Evolutionary conservation across 2,113 vertebrate genomes (phyloP).

Genomic region (Isurus oxyrinchus): DNA sequence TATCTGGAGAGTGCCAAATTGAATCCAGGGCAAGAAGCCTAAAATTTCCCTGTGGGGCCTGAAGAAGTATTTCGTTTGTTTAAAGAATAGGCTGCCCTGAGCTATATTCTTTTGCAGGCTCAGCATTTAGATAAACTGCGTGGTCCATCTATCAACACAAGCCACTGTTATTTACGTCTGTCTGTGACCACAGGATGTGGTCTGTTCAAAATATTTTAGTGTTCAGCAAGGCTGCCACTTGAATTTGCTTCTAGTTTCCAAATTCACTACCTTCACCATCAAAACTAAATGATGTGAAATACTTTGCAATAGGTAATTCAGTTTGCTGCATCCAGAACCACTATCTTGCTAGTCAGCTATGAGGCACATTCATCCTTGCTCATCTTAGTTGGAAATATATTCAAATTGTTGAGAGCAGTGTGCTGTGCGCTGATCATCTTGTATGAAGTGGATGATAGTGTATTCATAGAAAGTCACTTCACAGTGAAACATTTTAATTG

Average conservation of each 20-base stretch:
- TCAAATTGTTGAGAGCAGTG: neutral
- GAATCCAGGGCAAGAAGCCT: neutral
- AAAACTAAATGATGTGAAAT: neutral
- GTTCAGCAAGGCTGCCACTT: neutral
- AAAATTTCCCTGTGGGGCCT: neutral
- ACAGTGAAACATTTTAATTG: neutral
- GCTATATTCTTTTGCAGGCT: neutral
- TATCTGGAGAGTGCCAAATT: neutral
- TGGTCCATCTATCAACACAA: neutral
- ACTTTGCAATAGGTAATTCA: neutral
- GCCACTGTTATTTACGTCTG: neutral
- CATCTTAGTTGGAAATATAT: neutral
- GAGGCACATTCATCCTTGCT: neutral
- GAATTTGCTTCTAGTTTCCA: neutral
- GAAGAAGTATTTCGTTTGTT: neutral
- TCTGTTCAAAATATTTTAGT: neutral
- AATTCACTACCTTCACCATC: neutral
- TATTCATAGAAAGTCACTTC: neutral
- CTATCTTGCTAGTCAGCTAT: neutral
- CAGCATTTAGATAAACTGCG: neutral
- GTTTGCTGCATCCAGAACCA: neutral
- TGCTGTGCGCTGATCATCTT: neutral
- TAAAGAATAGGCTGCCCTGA: neutral
- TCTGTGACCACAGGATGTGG: neutral
- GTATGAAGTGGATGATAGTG: neutral